A percentile compares a stretch with the other conserved stretches of the same genome.
phyloP scores from a whole-genome alignment of 2,113 vertebrate species.

The Dipodomys merriami region DNA sequence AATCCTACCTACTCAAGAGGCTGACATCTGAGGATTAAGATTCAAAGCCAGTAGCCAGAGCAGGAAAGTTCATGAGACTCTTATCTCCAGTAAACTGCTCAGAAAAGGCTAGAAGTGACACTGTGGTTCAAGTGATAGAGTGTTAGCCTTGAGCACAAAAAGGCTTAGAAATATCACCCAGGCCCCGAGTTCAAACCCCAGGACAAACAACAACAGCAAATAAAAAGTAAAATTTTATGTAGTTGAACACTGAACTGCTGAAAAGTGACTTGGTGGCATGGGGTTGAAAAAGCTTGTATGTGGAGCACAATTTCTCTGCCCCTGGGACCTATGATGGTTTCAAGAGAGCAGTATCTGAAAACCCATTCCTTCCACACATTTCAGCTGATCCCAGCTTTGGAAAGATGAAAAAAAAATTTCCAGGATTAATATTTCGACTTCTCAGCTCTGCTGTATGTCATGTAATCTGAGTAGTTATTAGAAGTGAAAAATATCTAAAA shows the following conservation, averaged over 20 bases:
- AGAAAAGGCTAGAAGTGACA: no score
- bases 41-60: no score
- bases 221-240: no score
- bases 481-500: constrained; percentile 58
- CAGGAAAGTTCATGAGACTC: no score
- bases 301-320: neutral
- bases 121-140: no score
- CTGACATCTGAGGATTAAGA: no score
- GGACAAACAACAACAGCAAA: no score
- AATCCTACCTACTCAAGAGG: no score
- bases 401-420: constrained; percentile 62
- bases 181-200: no score
- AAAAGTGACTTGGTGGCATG: neutral
- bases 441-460: constrained; percentile 61
- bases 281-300: neutral
- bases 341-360: neutral
- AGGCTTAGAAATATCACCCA: no score
- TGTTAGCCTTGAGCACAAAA: no score
- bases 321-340: neutral
- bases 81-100: no score
- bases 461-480: constrained; percentile 32
- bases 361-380: neutral
- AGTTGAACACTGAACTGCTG: neutral
- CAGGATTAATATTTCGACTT: constrained; percentile 33
- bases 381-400: constrained; percentile 38